phyloP scores from a whole-genome alignment of 2,888 invertebrate genomes.

The Zygothrica quintamaculata region DNA sequence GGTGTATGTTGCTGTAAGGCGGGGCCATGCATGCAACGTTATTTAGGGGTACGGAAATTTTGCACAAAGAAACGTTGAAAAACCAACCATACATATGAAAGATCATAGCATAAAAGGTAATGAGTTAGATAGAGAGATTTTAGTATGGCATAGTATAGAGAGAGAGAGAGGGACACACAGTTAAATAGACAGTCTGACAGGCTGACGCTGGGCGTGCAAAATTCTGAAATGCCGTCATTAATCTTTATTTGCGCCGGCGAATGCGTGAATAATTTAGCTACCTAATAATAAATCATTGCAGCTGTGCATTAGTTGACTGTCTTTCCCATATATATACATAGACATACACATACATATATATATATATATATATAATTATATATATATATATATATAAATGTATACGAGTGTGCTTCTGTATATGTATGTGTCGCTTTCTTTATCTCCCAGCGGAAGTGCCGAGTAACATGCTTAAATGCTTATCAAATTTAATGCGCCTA shows the following conservation, averaged over 20 bases:
- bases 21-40: conserved; percentile 31
- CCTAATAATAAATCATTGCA: conserved; percentile 81
- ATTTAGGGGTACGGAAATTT: conserved; percentile 62
- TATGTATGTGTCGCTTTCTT: conserved; percentile 18
- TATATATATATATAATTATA: conserved; percentile 1
- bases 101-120: not conserved
- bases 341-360: conserved; percentile 3
- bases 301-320: conserved; percentile 76
- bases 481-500: conserved; percentile 74
- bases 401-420: conserved; percentile 4
- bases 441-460: conserved; percentile 68
- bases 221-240: conserved; percentile 74
- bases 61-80: conserved; percentile 66
- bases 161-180: conserved; percentile 41
- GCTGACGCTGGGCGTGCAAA: conserved; percentile 67
- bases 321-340: conserved; percentile 29
- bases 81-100: conserved; percentile 31
- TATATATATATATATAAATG: conserved; percentile 2
- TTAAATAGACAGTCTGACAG: conserved; percentile 74
- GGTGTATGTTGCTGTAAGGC: conserved; percentile 15
- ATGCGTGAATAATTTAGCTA: conserved; percentile 81
- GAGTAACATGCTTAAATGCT: conserved; percentile 79
- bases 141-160: too few relatives aligned
- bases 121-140: conserved; percentile 5
- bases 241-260: conserved; percentile 79